Conservation (phyloP, 2,797 vertebrate genomes). For the Geotrypetes seraphini region DNA sequence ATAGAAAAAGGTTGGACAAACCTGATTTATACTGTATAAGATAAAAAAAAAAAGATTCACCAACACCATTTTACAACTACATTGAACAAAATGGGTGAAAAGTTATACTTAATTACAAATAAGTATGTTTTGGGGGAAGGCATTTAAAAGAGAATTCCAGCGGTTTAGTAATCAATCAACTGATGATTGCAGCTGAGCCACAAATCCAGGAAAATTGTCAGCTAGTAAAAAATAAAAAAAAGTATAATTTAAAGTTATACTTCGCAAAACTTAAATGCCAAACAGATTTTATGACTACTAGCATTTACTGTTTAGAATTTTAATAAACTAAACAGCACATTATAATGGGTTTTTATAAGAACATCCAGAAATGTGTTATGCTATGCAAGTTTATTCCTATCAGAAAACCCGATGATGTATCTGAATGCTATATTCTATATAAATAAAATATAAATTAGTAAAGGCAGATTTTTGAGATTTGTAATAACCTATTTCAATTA, state of each 20-base stretch:
- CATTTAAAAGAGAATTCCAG: conserved; percentile 26
- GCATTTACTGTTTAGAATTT: conserved; percentile 29
- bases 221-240: conserved; percentile 1
- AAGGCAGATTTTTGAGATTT: conserved; percentile 11
- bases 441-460: conserved; percentile 38
- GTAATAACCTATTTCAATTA: conserved; percentile 24
- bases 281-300: conserved; percentile 12
- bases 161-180: conserved; percentile 16
- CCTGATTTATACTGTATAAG: conserved; percentile 15
- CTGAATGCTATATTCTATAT: conserved; percentile 28
- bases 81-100: conserved; percentile 14
- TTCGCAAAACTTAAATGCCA: conserved; percentile 12
- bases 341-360: conserved; percentile 16
- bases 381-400: conserved; percentile 25
- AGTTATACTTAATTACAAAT: background rate
- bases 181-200: conserved; percentile 16
- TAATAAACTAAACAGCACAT: conserved; percentile 16
- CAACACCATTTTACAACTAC: conserved; percentile 15
- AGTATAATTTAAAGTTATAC: too few relatives aligned
- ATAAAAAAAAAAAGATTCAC: conserved; percentile 18
- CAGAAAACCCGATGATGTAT: conserved; percentile 33
- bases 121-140: conserved; percentile 10
- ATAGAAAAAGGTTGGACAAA: too few relatives aligned
- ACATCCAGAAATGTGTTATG: conserved; percentile 24
- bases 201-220: conserved; percentile 4